Percentiles rank a stretch among this genome's conserved stretches.
phyloP scores from a whole-genome alignment of 2,113 vertebrate genomes.

The Thamnophis sirtalis region DNA sequence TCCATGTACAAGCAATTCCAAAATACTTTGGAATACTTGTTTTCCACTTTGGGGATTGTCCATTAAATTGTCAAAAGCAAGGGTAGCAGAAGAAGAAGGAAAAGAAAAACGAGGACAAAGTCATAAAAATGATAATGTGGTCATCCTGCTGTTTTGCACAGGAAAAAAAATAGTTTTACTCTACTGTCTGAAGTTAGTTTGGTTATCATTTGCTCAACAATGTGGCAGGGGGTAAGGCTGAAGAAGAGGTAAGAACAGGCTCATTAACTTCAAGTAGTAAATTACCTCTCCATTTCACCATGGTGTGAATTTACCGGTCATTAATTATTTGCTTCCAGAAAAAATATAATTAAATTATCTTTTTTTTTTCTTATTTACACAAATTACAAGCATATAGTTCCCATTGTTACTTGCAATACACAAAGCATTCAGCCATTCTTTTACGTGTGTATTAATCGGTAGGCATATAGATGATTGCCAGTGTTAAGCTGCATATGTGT shows the following conservation, averaged over 20 bases:
- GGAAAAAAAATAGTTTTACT: slow-evolving; percentile 32
- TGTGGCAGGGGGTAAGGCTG: neutral
- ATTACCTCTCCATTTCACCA: slow-evolving; percentile 22
- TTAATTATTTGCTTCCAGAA: slow-evolving; percentile 45
- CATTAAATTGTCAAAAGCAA: neutral
- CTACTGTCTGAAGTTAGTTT: slow-evolving; percentile 19
- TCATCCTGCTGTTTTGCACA: slow-evolving; percentile 14
- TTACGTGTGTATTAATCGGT: neutral
- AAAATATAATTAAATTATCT: slow-evolving; percentile 41
- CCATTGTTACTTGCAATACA: neutral
- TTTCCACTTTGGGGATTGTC: neutral
- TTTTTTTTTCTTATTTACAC: neutral
- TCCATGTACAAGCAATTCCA: neutral
- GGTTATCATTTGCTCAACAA: slow-evolving; percentile 20
- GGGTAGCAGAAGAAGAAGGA: neutral
- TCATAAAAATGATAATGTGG: slow-evolving; percentile 24
- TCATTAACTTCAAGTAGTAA: slow-evolving; percentile 51
- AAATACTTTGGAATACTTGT: slow-evolving; percentile 15
- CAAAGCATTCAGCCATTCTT: neutral
- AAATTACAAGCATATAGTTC: neutral
- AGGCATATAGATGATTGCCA: neutral
- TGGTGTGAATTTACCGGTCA: slow-evolving; percentile 6
- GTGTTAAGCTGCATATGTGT: neutral
- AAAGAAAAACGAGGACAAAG: neutral
- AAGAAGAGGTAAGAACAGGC: slow-evolving; percentile 39